phyloP scores from a whole-genome alignment of 1,140 invertebrate species.

The Akabosia matsudoensis region DNA sequence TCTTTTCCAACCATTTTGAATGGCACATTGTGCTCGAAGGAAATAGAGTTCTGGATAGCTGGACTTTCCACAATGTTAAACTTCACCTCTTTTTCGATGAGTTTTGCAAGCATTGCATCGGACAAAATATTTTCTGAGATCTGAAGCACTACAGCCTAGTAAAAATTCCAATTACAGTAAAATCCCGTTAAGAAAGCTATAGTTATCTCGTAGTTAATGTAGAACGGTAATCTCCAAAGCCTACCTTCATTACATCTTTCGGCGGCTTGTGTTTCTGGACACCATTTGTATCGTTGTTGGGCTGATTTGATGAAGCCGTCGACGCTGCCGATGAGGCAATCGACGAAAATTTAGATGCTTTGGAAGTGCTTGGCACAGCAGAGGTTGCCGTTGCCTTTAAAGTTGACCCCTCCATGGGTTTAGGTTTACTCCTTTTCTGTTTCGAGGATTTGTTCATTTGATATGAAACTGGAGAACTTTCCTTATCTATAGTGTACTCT shows the following conservation, averaged over 20 bases:
- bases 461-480: too few relatives aligned
- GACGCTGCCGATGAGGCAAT: neutral
- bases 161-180: neutral
- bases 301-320: neutral
- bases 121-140: neutral
- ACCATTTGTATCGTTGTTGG: neutral
- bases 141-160: neutral
- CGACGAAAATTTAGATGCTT: neutral
- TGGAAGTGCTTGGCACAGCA: too few relatives aligned
- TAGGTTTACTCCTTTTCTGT: neutral
- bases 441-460: neutral
- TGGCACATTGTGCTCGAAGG: neutral
- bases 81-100: neutral
- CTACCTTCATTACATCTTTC: neutral
- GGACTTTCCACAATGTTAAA: neutral
- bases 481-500: too few relatives aligned
- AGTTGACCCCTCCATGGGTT: neutral
- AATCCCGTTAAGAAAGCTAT: neutral
- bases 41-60: neutral
- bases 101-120: neutral
- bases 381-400: neutral
- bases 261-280: neutral
- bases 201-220: neutral
- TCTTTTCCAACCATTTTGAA: neutral
- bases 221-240: neutral